A percentile compares a stretch with the other conserved stretches of the same genome.
phyloP scores from a whole-genome alignment of 2,888 invertebrate genomes.

The Nephrotoma guestfalica region DNA sequence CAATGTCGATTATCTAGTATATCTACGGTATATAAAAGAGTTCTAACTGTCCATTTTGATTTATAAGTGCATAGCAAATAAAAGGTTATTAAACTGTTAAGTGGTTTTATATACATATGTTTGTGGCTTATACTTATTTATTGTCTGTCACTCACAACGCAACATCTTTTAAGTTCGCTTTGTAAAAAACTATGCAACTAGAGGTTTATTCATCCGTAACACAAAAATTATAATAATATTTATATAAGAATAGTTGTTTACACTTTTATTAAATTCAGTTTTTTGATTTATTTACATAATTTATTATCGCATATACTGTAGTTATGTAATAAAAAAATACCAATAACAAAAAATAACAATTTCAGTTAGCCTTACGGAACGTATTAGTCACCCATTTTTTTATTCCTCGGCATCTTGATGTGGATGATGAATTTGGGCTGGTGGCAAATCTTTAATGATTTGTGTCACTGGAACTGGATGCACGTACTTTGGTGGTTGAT shows the following conservation, averaged over 20 bases:
- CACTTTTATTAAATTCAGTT: neutral
- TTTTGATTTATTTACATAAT: neutral
- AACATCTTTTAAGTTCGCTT: no score
- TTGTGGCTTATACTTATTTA: no score
- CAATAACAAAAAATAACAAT: neutral
- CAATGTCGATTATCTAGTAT: no score
- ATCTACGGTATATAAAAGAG: no score
- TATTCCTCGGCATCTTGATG: neutral
- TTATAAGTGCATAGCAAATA: no score
- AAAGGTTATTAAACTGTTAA: no score
- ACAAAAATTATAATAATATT: neutral
- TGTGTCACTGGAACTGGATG: constrained; percentile 1
- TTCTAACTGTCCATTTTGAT: no score
- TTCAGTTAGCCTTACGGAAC: neutral
- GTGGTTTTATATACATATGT: no score
- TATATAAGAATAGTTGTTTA: neutral
- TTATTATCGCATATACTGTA: neutral
- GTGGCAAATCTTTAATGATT: neutral
- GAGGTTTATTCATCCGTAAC: neutral
- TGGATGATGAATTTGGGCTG: neutral
- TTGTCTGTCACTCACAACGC: no score
- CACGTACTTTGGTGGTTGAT: neutral
- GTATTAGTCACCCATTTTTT: neutral
- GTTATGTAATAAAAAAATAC: neutral
- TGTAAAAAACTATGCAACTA: no score